These are phyloP conservation scores for Zoanthus sociatus DNA, from an alignment of 92 coral and sea anemone genomes.

Conservation along the genomic window DNA sequence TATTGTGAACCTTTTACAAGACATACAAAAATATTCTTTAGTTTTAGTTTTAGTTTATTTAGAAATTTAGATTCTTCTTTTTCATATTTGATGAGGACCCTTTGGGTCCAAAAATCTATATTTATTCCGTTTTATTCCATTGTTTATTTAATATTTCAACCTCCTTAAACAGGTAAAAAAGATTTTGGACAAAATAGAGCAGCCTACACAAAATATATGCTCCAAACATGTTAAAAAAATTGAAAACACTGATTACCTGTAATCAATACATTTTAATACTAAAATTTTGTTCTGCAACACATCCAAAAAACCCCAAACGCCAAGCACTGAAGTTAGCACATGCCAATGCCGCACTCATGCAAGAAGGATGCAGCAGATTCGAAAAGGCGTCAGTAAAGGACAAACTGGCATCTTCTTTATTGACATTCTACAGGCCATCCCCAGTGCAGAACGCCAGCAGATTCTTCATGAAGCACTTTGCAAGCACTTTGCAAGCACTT, in stretches of 20 bases:
- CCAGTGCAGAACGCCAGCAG: slow-evolving; percentile 24
- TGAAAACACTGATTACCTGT: background rate
- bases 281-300: slow-evolving; percentile 10
- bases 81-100: background rate
- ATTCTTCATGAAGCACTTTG: background rate
- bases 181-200: too few species aligned
- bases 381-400: slow-evolving; percentile 27
- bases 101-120: too few species aligned
- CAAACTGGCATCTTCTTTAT: slow-evolving; percentile 30
- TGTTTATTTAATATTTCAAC: too few species aligned
- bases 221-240: too few species aligned
- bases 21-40: too few species aligned
- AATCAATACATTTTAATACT: background rate
- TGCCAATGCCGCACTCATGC: slow-evolving; percentile 25
- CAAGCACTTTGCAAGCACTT: slow-evolving; percentile 7
- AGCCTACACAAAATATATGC: too few species aligned
- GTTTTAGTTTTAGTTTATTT: background rate
- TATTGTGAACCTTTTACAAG: too few species aligned
- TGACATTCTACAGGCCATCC: slow-evolving; percentile 9
- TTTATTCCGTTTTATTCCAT: too few species aligned
- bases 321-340: slow-evolving; percentile 9
- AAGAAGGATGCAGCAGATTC: slow-evolving; percentile 23
- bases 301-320: slow-evolving; percentile 4
- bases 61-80: background rate
- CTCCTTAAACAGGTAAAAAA: too few species aligned